These are phyloP conservation scores for Brachionus sp. DNA, from an alignment of 1,140 invertebrate species.

Conservation along the genomic window DNA sequence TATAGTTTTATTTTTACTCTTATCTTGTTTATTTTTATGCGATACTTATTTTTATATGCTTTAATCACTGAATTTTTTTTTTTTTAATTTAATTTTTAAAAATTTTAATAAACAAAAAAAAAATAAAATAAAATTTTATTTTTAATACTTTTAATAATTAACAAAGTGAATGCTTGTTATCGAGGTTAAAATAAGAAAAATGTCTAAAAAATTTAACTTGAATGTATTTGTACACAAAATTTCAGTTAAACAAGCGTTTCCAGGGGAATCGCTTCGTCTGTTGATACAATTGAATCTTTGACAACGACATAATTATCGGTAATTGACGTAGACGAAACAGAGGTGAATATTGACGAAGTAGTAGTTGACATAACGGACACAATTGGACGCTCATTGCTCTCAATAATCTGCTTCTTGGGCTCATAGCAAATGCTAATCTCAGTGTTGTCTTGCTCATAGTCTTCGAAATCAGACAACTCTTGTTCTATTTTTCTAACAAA, in stretches of 20 bases:
- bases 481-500: neutral
- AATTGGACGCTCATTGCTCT: neutral
- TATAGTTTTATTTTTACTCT: no score
- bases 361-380: neutral
- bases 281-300: neutral
- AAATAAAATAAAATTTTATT: no score
- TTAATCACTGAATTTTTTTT: no score
- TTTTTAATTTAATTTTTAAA: no score
- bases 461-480: neutral
- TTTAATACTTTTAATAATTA: no score
- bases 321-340: neutral
- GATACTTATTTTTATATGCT: no score
- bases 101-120: no score
- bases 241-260: neutral
- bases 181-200: no score
- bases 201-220: no score
- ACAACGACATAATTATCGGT: neutral
- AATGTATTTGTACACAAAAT: no score
- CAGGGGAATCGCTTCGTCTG: neutral
- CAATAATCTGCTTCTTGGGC: neutral
- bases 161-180: no score
- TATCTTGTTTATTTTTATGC: no score
- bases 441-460: neutral
- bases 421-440: constrained; percentile 3
- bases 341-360: neutral